A percentile compares a stretch with the other conserved stretches of the same genome.
Conservation (phyloP, 1,140 invertebrate species). For the Eubasilissa regina region DNA sequence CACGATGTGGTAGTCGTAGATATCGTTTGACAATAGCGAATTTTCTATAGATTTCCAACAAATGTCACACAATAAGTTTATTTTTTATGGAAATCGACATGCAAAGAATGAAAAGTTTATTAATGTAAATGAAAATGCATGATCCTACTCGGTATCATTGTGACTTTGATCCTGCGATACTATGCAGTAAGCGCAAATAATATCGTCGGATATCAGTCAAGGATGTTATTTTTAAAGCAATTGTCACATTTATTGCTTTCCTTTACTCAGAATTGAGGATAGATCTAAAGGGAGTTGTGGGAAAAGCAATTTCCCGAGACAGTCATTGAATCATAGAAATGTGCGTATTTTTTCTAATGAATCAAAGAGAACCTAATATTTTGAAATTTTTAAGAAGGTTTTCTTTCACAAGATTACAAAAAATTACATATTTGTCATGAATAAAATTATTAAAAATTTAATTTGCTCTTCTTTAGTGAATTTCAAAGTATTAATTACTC, state of each 20-base stretch:
- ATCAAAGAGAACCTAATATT: constrained; percentile 1
- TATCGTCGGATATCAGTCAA: too few species aligned
- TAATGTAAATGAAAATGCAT: not conserved
- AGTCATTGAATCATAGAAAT: constrained; percentile 20
- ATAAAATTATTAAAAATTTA: not conserved
- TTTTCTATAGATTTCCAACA: constrained; percentile 48
- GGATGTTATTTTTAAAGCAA: not conserved
- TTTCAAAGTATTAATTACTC: not conserved
- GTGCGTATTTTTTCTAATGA: constrained; percentile 10
- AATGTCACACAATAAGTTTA: constrained; percentile 33
- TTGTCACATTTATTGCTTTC: not conserved
- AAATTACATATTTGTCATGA: not conserved
- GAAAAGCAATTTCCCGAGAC: too few species aligned
- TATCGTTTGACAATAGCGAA: constrained; percentile 82
- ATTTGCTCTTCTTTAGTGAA: not conserved
- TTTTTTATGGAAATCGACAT: not conserved
- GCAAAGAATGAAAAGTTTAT: not conserved
- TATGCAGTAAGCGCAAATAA: too few species aligned
- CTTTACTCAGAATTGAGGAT: not conserved
- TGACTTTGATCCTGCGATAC: too few species aligned
- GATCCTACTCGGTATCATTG: too few species aligned
- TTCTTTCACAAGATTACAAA: too few species aligned
- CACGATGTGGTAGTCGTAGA: constrained; percentile 94
- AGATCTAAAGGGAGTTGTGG: not conserved
- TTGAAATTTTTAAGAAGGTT: not conserved